phyloP scores from a whole-genome alignment of 2,113 vertebrate species.

The Eclectus roratus region DNA sequence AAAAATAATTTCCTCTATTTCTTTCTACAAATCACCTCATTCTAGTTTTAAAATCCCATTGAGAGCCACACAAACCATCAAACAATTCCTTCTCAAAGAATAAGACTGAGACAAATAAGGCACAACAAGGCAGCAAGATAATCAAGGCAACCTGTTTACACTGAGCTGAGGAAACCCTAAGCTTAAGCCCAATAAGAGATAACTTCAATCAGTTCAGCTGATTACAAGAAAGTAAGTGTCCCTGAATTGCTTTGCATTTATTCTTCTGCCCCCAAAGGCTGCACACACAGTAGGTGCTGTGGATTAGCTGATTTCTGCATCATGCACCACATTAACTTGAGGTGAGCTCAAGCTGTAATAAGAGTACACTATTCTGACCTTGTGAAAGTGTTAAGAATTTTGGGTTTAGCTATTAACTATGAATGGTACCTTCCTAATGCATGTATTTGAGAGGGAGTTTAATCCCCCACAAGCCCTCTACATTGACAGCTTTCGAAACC shows the following conservation, averaged over 20 bases:
- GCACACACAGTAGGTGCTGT: neutral
- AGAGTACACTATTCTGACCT: neutral
- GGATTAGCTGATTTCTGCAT: neutral
- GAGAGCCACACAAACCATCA: neutral
- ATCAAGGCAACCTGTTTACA: neutral
- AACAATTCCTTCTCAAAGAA: neutral
- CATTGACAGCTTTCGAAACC: neutral
- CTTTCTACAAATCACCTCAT: neutral
- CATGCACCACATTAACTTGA: neutral
- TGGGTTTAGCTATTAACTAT: neutral
- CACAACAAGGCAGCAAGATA: neutral
- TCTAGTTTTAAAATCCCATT: neutral
- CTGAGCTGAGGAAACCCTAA: neutral
- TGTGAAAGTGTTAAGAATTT: neutral
- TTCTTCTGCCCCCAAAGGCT: neutral
- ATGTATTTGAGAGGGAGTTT: neutral
- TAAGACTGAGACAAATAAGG: neutral
- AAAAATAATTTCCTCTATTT: conserved; percentile 15
- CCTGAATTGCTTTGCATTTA: neutral
- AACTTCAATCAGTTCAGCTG: neutral
- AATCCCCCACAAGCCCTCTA: neutral
- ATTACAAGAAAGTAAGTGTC: neutral
- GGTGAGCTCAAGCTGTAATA: neutral
- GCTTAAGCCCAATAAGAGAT: neutral
- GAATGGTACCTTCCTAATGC: neutral